Conservation (phyloP, 1,140 invertebrate genomes). For the Stegodyphus dumicola region DNA sequence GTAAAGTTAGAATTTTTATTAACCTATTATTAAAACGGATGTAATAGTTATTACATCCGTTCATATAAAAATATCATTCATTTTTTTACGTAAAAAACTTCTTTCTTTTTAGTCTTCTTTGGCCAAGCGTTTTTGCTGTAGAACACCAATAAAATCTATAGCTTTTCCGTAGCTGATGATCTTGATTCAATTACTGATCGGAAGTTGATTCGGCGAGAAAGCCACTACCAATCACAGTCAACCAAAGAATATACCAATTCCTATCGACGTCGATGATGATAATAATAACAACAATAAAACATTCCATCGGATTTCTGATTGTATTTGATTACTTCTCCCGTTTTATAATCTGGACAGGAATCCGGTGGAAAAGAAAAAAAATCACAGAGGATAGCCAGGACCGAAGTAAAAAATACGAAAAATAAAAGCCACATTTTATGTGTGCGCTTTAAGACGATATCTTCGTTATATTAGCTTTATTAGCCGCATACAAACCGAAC, state of each 20-base stretch:
- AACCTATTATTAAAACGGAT: no score
- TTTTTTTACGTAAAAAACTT: no score
- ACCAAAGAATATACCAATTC: neutral
- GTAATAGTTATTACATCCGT: no score
- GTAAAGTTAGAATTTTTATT: no score
- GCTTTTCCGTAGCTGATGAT: neutral
- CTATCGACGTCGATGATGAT: neutral
- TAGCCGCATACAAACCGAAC: slow-evolving; percentile 24
- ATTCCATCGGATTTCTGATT: slow-evolving; percentile 28
- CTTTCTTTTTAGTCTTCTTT: no score
- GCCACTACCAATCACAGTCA: slow-evolving; percentile 6
- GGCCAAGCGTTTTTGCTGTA: no score
- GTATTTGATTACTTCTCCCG: slow-evolving; percentile 33
- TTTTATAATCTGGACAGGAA: slow-evolving; percentile 38
- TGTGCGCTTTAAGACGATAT: neutral
- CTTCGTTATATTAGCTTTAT: slow-evolving; percentile 55
- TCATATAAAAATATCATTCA: no score
- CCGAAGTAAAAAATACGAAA: neutral
- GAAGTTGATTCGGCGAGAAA: slow-evolving; percentile 25
- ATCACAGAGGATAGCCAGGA: slow-evolving; percentile 1
- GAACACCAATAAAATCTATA: slow-evolving; percentile 6
- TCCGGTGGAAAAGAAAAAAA: neutral
- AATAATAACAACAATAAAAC: neutral
- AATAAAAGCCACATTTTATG: neutral
- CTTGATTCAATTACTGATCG: slow-evolving; percentile 40